A percentile compares a stretch with the other conserved stretches of the same genome.
These are phyloP conservation scores for Ormia ochracea DNA, from an alignment of 2,888 invertebrate species.

Conservation along the genomic window DNA sequence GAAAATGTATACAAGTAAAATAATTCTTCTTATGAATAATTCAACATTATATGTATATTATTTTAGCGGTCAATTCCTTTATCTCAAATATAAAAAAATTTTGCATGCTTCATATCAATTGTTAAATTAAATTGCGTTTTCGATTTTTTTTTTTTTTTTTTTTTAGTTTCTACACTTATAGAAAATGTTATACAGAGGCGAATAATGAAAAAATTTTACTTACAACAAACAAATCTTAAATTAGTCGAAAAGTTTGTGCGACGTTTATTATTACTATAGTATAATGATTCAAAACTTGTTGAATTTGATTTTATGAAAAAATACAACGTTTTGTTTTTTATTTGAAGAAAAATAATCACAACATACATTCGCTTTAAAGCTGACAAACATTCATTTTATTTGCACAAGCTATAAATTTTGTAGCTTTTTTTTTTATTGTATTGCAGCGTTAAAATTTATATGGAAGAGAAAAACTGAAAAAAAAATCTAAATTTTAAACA, in stretches of 20 bases:
- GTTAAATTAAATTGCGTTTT: slow-evolving; percentile 32
- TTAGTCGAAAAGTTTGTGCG: not conserved
- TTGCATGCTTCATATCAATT: not conserved
- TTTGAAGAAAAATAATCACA: not conserved
- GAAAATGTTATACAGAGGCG: not conserved
- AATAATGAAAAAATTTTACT: not conserved
- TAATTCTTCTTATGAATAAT: slow-evolving; percentile 1
- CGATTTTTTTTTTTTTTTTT: not conserved
- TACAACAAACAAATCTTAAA: not conserved
- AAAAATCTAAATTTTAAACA: slow-evolving; percentile 39
- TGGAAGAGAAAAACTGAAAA: not conserved
- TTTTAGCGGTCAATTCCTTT: slow-evolving; percentile 11
- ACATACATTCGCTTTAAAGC: not conserved
- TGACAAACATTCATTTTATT: slow-evolving; percentile 22
- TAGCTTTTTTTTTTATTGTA: not conserved
- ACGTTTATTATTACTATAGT: slow-evolving; percentile 9
- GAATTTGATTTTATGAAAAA: slow-evolving; percentile 21
- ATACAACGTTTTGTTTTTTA: slow-evolving; percentile 11
- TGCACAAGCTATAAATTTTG: slow-evolving; percentile 21
- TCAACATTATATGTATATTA: not conserved
- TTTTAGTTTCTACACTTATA: not conserved
- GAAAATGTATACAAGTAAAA: not conserved
- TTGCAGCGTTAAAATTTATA: not conserved
- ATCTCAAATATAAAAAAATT: slow-evolving; percentile 7
- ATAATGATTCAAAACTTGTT: not conserved